A percentile compares a stretch with the other conserved stretches of the same genome.
Conservation (phyloP, 2,797 vertebrate genomes). For the Gymnodraco acuticeps region DNA sequence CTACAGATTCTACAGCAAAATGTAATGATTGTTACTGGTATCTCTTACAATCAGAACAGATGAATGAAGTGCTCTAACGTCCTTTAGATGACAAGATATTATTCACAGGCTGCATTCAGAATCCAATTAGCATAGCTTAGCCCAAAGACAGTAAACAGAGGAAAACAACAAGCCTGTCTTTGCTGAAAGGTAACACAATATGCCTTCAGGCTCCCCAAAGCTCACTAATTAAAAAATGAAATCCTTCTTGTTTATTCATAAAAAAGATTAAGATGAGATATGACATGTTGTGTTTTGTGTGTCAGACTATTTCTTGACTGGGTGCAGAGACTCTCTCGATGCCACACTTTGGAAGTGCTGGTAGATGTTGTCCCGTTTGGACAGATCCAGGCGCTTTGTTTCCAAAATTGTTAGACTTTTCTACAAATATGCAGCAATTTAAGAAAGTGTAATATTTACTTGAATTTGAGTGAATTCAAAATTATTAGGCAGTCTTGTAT, state of each 20-base stretch:
- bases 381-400: not conserved
- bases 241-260: not conserved
- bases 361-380: conserved; percentile 15
- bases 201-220: not conserved
- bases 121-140: not conserved
- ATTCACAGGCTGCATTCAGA: not conserved
- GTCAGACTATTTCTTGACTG: conserved; percentile 9
- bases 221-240: not conserved
- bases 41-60: not conserved
- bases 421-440: not conserved
- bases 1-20: not conserved
- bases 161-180: not conserved
- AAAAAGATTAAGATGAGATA: not conserved
- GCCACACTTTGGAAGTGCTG: conserved; percentile 1
- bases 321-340: not conserved
- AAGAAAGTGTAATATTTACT: not conserved
- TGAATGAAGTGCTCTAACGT: not conserved
- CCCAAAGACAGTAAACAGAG: not conserved
- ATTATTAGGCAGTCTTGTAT: not conserved
- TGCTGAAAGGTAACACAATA: not conserved
- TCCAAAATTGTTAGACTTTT: not conserved
- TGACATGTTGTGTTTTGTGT: conserved; percentile 1
- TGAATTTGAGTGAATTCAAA: not conserved
- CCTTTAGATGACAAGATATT: not conserved
- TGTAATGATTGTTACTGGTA: not conserved